Base-by-base conservation (phyloP, 2,797 vertebrate species). In the Delichon dasypus region DNA sequence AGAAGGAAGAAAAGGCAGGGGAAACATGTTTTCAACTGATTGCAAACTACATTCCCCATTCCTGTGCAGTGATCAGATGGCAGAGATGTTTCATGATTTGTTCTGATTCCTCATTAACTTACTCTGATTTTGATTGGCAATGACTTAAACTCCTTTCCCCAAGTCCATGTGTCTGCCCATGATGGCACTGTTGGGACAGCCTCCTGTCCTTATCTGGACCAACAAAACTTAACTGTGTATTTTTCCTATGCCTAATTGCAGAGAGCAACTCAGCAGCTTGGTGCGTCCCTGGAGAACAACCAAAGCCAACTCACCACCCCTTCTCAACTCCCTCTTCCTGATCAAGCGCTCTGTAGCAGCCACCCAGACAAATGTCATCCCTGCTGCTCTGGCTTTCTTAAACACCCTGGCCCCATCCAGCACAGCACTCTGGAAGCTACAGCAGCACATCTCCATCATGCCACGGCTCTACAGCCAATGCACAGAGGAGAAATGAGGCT, bases 91-190 rank as follows among this genome's bases (percentile, higher is more conserved):
- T 27, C 6, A 10, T 9, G 23, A 27, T 34, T 16, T 55, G 40
- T 34, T 21, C 7, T 13, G 21, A 5, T 21, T 72, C 44, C 32
- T 30, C n/a, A 45, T 7, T 36, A 18, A 16, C 16, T 5, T 32
- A 18, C 4, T 13, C 11, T 36, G 7, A 32, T 30, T 32, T 34
- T 21, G 11, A 36, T 51, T 45, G 5, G 22, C 14, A 45, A 5
- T 8, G 1, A 32, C 13, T 12, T 15, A 10, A 32, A 40, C n/a
- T 40, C 7, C 1, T 67, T 29, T 42, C 2, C 8, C 10, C 19
- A 42, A 6, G 12, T 26, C 13, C 27, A 15, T 29, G 32, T 50
- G 4, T 53, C 60, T 81, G 10, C 16, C 7, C 7, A 21, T 4
- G 21, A 8, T 45, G 26, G 10, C 60, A 53, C 15, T 44, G 20